Evolutionary conservation across 1,140 invertebrate species (phyloP).

Genomic region (Portunus trituberculatus): DNA sequence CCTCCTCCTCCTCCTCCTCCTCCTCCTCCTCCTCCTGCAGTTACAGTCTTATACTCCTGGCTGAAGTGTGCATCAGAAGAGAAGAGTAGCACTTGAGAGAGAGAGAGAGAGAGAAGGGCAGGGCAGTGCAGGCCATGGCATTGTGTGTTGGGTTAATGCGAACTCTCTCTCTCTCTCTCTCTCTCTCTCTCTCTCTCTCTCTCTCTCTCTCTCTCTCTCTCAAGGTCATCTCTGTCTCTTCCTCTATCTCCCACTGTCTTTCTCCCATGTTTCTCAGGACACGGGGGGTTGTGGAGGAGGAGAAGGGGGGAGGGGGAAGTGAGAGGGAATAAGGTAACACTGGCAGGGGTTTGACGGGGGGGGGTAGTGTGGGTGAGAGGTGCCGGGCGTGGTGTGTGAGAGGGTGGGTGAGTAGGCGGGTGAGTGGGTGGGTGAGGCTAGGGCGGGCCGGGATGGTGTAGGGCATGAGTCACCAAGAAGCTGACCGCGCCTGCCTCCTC

Average conservation of each 20-base stretch:
- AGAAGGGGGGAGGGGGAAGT: too few relatives aligned
- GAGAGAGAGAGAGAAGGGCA: neutral
- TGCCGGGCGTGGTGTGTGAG: neutral
- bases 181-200: slow-evolving; percentile 36
- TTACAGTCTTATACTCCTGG: neutral
- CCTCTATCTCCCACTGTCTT: too few relatives aligned
- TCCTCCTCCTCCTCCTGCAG: neutral
- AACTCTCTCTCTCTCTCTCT: slow-evolving; percentile 35
- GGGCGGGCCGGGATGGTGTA: too few relatives aligned
- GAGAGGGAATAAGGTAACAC: neutral
- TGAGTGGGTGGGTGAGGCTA: neutral
- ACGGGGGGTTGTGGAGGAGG: too few relatives aligned
- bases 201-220: slow-evolving; percentile 25
- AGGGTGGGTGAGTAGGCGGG: neutral
- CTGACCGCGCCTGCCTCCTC: neutral
- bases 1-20: neutral
- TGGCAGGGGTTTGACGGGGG: neutral
- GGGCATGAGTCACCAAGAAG: neutral
- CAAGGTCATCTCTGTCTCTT: neutral
- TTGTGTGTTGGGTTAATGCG: neutral
- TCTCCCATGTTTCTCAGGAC: too few relatives aligned
- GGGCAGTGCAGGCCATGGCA: neutral
- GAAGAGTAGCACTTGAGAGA: neutral
- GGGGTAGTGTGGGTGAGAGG: neutral
- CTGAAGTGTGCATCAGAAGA: neutral